Base-by-base conservation (phyloP, 2,113 vertebrate species). In the Malaclemys terrapin region DNA sequence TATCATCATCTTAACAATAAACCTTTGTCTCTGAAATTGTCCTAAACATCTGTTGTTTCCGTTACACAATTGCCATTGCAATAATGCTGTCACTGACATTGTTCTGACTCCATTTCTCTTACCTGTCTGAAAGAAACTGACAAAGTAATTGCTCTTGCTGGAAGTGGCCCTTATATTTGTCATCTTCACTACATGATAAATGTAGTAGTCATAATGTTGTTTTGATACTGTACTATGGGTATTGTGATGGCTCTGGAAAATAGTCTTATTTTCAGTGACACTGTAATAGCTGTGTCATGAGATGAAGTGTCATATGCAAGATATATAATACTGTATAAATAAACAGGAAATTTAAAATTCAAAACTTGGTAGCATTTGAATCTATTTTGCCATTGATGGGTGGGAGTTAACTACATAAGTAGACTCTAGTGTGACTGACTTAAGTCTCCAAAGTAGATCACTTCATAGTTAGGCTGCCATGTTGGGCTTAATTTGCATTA, bases 71-170 rank as follows among this genome's bases (percentile, higher is more conserved):
- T 31, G 38, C 22, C 53, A 16, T 38, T 92, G 56, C 35, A 45
- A 1, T 83, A 80, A 54, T 76, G 45, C 19, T 89, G 56, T 85
- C 38, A 52, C n/a, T 88, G 75, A 35, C 4, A 1, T 31, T 82
- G 5, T 80, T 93, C 59, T 95, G 35, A 52, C 14, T 35, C 20
- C 42, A 54, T n/a, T 19, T 96, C 47, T 94, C 80, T 35, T 88
- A 57, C 35, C 47, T 96, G 29, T 85, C 72, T 87, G 49, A 80
- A 89, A 89, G 87, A 93, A 94, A 72, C 47, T 4, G 85, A 13
- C 1, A 0, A 52, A 90, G 54, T 90, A 90, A 82, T 42, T 88
- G 31, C 24, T 87, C 27, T 31, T 13, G 4, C 57, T 88, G 65
- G 38, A 84, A 88, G 35, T 27, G 13, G 78, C 53, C 56, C 24